phyloP scores from a whole-genome alignment of 2,797 vertebrate genomes.

The Spinibarbus caldwelli region DNA sequence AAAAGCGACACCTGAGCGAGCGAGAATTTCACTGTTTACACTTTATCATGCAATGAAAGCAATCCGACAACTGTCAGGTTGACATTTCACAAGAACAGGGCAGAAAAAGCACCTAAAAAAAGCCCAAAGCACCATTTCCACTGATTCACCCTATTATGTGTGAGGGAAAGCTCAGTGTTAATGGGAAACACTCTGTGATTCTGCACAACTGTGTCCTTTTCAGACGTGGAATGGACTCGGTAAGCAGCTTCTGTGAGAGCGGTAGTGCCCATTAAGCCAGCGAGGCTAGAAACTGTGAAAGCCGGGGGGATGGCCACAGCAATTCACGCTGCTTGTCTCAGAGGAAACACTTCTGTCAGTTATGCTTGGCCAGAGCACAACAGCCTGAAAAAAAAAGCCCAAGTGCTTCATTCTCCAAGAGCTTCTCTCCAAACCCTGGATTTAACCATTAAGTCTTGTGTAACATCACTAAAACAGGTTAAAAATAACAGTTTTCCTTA shows the following conservation, averaged over 20 bases:
- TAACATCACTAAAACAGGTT: constrained; percentile 13
- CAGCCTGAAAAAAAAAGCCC: constrained; percentile 21
- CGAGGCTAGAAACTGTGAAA: constrained; percentile 37
- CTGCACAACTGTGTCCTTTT: background rate
- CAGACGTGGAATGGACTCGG: constrained; percentile 24
- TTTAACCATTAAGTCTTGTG: constrained; percentile 3
- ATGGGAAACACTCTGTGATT: constrained; percentile 31
- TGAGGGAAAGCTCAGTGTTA: constrained; percentile 28
- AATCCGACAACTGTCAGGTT: constrained; percentile 19
- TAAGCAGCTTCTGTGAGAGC: constrained; percentile 25
- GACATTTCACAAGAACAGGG: constrained; percentile 24
- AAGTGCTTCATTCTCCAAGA: constrained; percentile 18
- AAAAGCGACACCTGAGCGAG: constrained; percentile 2
- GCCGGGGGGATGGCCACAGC: constrained; percentile 9
- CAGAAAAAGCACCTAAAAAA: background rate
- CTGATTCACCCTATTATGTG: constrained; percentile 7
- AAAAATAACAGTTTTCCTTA: background rate
- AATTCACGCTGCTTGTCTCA: constrained; percentile 57
- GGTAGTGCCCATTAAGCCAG: constrained; percentile 33
- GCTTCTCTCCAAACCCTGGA: constrained; percentile 11
- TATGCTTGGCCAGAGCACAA: constrained; percentile 52
- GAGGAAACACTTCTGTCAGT: constrained; percentile 64
- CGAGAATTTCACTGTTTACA: constrained; percentile 26
- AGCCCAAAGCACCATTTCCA: background rate
- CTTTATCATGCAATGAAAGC: constrained; percentile 29